These are phyloP conservation scores for Heliconius hewitsoni DNA, from an alignment of 1,140 invertebrate genomes.

Conservation along the genomic window DNA sequence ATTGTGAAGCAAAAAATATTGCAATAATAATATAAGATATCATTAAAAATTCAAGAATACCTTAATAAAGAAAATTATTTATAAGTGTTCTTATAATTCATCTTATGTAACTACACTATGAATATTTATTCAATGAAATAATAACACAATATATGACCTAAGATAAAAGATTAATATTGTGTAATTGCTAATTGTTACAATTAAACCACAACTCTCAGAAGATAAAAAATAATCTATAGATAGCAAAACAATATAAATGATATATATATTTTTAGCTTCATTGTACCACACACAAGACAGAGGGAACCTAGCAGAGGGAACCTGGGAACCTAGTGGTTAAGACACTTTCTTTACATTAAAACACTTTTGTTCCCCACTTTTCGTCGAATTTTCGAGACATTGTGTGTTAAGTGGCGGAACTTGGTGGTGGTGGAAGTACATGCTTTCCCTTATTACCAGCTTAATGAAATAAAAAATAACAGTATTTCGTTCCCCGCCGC, in stretches of 20 bases:
- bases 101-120: constrained; percentile 3
- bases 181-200: constrained; percentile 6
- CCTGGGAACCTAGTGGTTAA: too few species aligned
- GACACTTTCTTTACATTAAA: too few species aligned
- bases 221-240: constrained; percentile 4
- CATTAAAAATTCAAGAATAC: neutral
- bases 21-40: neutral
- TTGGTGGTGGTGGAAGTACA: too few species aligned
- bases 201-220: neutral
- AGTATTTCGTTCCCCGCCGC: too few species aligned
- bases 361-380: too few species aligned
- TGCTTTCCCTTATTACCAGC: too few species aligned
- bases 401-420: too few species aligned
- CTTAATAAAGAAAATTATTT: neutral
- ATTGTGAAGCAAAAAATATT: neutral
- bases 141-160: constrained; percentile 12
- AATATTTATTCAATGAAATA: constrained; percentile 11
- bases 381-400: too few species aligned
- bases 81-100: neutral
- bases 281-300: too few species aligned
- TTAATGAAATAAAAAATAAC: too few species aligned
- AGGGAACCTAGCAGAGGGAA: too few species aligned
- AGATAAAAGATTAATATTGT: constrained; percentile 11
- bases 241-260: neutral
- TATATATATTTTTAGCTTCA: too few species aligned